A percentile compares a stretch with the other conserved stretches of the same genome.
These are phyloP conservation scores for Clarias batrachus DNA, from an alignment of 2,113 vertebrate species.

Conservation along the genomic window DNA sequence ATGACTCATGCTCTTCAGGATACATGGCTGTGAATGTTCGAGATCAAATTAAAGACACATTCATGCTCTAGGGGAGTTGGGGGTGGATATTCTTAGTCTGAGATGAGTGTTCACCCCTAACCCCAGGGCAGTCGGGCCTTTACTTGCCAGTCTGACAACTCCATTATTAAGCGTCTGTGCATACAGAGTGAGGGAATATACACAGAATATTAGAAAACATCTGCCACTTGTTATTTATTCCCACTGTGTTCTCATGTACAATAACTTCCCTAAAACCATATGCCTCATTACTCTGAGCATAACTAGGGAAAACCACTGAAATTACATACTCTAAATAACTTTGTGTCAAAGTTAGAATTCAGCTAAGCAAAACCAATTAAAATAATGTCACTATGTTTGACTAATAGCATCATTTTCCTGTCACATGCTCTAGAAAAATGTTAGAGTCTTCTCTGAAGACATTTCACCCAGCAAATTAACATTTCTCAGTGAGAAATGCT, in stretches of 20 bases:
- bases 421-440: background rate
- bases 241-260: constrained; percentile 42
- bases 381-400: background rate
- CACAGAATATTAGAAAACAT: constrained; percentile 41
- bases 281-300: constrained; percentile 27
- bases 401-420: background rate
- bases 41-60: constrained; percentile 64
- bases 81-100: constrained; percentile 48
- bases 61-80: constrained; percentile 44
- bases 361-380: background rate
- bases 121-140: constrained; percentile 51
- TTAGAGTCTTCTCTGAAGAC: background rate
- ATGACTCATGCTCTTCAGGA: background rate
- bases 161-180: constrained; percentile 47
- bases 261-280: constrained; percentile 16
- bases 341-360: constrained; percentile 7
- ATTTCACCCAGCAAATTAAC: background rate
- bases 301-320: background rate
- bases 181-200: constrained; percentile 36
- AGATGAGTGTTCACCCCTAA: constrained; percentile 34
- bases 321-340: background rate
- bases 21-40: background rate
- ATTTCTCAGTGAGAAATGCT: background rate
- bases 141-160: constrained; percentile 51
- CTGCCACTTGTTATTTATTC: constrained; percentile 29